These are phyloP conservation scores for Catagonus wagneri DNA, from an alignment of 2,113 vertebrate species.

Conservation along the genomic window DNA sequence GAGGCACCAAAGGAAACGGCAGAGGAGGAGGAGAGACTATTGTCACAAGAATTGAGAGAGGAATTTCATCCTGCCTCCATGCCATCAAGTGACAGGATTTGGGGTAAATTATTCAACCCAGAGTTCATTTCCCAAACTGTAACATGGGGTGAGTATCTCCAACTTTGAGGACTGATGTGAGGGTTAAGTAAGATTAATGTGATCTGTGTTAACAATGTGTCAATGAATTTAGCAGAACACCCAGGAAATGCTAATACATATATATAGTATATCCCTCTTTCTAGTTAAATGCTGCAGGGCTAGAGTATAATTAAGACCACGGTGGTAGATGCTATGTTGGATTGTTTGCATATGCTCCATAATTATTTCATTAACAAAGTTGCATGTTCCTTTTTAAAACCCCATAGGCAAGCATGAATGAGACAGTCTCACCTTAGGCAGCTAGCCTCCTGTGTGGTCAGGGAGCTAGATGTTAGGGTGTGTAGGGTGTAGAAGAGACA, in stretches of 20 bases:
- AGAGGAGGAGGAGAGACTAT: neutral
- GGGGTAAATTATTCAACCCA: neutral
- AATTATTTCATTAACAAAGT: neutral
- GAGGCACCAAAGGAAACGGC: neutral
- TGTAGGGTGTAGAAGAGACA: neutral
- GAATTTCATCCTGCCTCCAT: neutral
- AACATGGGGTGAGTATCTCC: neutral
- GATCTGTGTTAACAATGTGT: neutral
- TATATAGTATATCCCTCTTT: neutral
- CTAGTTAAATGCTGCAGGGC: neutral
- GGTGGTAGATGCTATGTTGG: neutral
- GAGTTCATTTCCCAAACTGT: neutral
- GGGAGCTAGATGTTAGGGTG: neutral
- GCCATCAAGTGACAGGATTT: neutral
- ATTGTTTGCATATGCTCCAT: neutral
- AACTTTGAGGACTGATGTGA: neutral
- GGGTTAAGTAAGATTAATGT: neutral
- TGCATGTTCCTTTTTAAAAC: neutral
- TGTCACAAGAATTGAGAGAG: neutral
- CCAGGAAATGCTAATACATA: neutral
- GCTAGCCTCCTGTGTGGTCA: neutral
- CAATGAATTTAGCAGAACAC: neutral
- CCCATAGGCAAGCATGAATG: neutral
- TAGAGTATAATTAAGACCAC: neutral
- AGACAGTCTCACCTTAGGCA: neutral